Evolutionary conservation across 1,140 invertebrate species (phyloP), one percentile per base, ranked within the genome.

Genomic region (Drosophila ambigua): DNA sequence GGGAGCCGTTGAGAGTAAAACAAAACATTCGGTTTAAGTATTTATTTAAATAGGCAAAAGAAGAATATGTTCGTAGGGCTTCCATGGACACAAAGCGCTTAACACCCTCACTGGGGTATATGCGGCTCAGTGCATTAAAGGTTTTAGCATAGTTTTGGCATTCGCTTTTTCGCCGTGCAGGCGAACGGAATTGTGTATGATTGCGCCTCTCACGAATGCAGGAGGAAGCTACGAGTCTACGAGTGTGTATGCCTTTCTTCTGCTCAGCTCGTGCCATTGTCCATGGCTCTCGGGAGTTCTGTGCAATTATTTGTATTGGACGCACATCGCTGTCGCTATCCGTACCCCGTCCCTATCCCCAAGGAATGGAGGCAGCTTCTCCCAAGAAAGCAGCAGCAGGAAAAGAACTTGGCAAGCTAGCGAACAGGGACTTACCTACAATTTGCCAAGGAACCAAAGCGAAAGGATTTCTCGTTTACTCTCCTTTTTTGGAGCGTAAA

Each of bases 401-500:
- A 35, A 79, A 75, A 72, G 67, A 68, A 80, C 74, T 85, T 77
- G 81, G 81, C 67, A 85, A 67, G 52, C 45, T 41, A 69, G 46
- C 61, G 76, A 77, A 77, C 79, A 54, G 46, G 79, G 76, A 88
- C 83, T 83, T 88, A 83, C 83, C 68, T 89, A 89, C 83, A 88
- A 88, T 83, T 89, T 89, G 84, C 79, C 76, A 64, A 79, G 62
- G 79, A 79, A 77, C 79, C 79, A 88, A 79, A 57, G 76, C 82
- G 59, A 78, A 82, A 65, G 78, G 74, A 76, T 87, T 85, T 75
- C 68, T 75, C 66, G 49, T 59, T 58, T 49, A n/a, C 57, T 43
- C 15, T 67, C 45, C 76, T 81, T 88, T 88, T 88, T 89, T 88
- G 75, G 84, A 84, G 79, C 84, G 79, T 84, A 88, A 88, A 88